Base-by-base conservation (phyloP, 2,888 invertebrate species). In the Leptopilina myrica region DNA sequence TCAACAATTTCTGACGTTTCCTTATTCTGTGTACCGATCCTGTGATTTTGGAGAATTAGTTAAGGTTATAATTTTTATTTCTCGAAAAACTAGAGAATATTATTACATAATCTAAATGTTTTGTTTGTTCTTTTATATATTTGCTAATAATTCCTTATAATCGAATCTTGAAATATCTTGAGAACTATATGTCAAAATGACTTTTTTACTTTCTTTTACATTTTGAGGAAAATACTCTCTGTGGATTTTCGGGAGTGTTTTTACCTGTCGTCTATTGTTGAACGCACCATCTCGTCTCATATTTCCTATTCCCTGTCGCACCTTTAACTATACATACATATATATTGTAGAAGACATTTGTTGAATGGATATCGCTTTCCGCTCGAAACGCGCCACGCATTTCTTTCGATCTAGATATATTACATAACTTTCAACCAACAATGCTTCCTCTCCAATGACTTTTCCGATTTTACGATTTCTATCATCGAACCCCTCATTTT, bases 221-320 rank as follows among this genome's bases (percentile, higher is more conserved):
- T 33, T 62, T 62, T 62, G 20, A 20, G 15, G 20, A 59, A 59
- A 15, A 15, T 59, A n/a, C n/a, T 3, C 33, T 33, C 33, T 33
- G 33, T 33, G 80, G 85, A 86, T 85, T 87, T 85, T 82, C 75
- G 79, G 82, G 85, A 90, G 91, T 90, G 89, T 90, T 89, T 89
- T 88, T 91, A 90, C 90, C 90, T 91, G 90, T 89, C 85, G 86
- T 78, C 85, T 88, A 79, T 90, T 90, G 90, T 90, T 85, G 80
- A 80, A 84, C 82, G 83, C 82, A 82, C 79, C 85, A 82, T 84
- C 87, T 84, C 87, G 86, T 88, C 87, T 90, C 89, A 86, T 86
- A 85, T 90, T 89, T 89, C 90, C 86, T 86, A 87, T 89, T 87
- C 83, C 82, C 77, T 79, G 80, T 81, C 80, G 76, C 67, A 20